These are phyloP conservation scores for Cryptops parisi DNA, from an alignment of 2,888 invertebrate genomes.

Conservation along the genomic window DNA sequence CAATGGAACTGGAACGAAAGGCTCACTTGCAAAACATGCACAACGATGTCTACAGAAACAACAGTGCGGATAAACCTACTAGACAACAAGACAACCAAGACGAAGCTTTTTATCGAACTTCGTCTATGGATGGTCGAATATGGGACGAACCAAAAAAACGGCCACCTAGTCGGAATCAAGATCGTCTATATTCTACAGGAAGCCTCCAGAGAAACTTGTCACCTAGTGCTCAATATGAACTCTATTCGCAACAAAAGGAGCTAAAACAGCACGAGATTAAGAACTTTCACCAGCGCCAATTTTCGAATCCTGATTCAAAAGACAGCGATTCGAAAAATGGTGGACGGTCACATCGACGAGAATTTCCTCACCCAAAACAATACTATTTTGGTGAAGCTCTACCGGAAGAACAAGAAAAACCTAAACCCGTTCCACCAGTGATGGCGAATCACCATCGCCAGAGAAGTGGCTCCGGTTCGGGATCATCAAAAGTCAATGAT, in stretches of 20 bases:
- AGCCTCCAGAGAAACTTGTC: not conserved
- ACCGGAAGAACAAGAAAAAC: not conserved
- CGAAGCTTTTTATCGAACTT: conserved; percentile 5
- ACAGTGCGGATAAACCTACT: not conserved
- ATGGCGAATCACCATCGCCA: not conserved
- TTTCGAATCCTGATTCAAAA: not conserved
- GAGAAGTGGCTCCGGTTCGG: not conserved
- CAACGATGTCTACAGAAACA: not conserved
- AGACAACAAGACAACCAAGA: not conserved
- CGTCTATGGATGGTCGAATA: not conserved
- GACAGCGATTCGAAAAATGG: too few species aligned
- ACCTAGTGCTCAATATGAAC: not conserved
- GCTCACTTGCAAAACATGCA: not conserved
- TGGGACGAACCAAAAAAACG: not conserved
- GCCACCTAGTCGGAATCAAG: not conserved
- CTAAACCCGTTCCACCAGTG: not conserved
- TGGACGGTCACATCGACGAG: too few species aligned
- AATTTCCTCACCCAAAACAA: conserved; percentile 1
- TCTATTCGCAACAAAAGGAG: too few species aligned
- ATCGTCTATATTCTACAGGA: not conserved
- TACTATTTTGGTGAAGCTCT: conserved; percentile 10
- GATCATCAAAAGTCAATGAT: not conserved
- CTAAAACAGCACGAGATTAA: not conserved
- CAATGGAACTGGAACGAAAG: not conserved
- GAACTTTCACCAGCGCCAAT: not conserved